Base-by-base conservation (phyloP, 2,113 vertebrate species). In the Silurus asotus region DNA sequence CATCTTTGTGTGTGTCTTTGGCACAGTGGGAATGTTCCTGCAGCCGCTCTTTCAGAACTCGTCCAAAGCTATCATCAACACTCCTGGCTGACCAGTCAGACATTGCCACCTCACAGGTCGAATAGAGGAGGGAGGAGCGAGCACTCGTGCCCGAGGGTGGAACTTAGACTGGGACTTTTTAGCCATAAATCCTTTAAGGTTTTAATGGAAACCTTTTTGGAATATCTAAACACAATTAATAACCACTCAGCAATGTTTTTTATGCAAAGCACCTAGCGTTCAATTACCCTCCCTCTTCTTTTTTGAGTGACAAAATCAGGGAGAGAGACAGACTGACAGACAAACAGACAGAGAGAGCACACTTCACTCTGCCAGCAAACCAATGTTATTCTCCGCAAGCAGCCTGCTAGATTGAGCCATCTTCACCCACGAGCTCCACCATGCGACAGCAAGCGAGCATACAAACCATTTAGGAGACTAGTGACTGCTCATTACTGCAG, bases 21-120 rank as follows among this genome's bases (percentile, higher is more conserved):
- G 97, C 90, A 99, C 98, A 0, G 14, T 98, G 0, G 97, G 97
- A 85, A 99, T 99, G 97, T 98, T 99, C 91, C 88, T 98, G 76
- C 98, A 99, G 94, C 97, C 97, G 0, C 97, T 99, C 67, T 99
- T 97, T 95, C 98, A 98, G 94, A 99, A 97, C 93, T 97, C 97
- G 88, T 90, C 93, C 81, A 95, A 97, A 90, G 95, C 95, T 92
- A 95, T 97, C 90, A 93, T 95, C 90, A 95, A 95, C 74, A 87
- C 91, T 28, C 92, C 94, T 2, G 94, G 94, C 91, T 96, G 94
- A 96, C 88, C 87, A 8, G 6, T 45, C 59, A 65, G 74, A 58
- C 65, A 17, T 25, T 58, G 45, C 83, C 11, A 58, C 59, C 85
- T 86, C 49, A 76, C 89, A 61, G 92, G 82, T 86, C 82, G 91